These are phyloP conservation scores for Stercorarius parasiticus DNA, from an alignment of 2,113 vertebrate genomes.

Conservation along the genomic window DNA sequence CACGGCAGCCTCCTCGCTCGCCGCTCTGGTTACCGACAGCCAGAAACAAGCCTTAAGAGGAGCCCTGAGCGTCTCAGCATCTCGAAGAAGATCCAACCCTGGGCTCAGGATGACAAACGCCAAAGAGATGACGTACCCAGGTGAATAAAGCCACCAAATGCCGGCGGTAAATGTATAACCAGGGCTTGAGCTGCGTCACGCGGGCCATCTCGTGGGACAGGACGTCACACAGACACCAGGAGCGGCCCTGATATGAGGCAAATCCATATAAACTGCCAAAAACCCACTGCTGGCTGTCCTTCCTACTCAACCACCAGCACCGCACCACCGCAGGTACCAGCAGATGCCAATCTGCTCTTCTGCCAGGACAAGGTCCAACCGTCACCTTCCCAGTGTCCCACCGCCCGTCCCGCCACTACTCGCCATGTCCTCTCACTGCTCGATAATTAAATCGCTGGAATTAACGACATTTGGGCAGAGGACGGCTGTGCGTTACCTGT, in stretches of 20 bases:
- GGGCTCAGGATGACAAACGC: background rate
- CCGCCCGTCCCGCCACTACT: background rate
- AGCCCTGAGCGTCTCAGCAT: background rate
- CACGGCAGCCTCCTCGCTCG: background rate
- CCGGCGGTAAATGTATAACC: rapidly evolving
- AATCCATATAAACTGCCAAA: background rate
- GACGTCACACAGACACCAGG: rapidly evolving
- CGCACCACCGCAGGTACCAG: background rate
- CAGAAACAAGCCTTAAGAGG: background rate
- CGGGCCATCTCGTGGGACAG: background rate
- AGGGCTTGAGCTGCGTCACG: rapidly evolving
- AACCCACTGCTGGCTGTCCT: background rate
- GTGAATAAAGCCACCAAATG: background rate
- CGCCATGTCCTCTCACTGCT: background rate
- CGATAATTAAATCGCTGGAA: background rate
- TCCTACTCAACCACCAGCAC: background rate
- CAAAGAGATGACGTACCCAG: rapidly evolving
- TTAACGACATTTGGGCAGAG: background rate
- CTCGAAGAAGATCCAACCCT: background rate
- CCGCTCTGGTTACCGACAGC: background rate
- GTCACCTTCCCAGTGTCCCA: background rate
- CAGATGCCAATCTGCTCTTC: background rate
- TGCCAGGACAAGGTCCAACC: background rate
- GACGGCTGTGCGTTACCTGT: no score
- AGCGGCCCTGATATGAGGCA: rapidly evolving